Percentiles rank a stretch among this genome's conserved stretches.
These are phyloP conservation scores for Drosophila recens DNA, from an alignment of 2,888 invertebrate species.

Conservation along the genomic window DNA sequence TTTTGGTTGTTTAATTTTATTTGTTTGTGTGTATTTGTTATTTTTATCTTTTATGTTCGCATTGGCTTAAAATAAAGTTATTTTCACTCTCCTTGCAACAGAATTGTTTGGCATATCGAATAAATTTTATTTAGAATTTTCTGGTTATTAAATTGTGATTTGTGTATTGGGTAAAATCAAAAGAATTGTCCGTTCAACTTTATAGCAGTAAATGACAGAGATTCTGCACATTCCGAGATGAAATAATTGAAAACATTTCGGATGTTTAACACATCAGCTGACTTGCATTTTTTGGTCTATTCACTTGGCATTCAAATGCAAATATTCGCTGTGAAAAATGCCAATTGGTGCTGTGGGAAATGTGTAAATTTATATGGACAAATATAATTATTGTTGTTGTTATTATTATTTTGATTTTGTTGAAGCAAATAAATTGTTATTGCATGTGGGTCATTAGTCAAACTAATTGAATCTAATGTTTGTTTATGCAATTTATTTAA, in stretches of 20 bases:
- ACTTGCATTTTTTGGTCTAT: slow-evolving; percentile 22
- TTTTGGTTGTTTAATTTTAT: background rate
- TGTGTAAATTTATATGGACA: background rate
- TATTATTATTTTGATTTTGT: slow-evolving; percentile 33
- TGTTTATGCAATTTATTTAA: slow-evolving; percentile 51
- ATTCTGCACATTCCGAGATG: background rate
- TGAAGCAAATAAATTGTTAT: slow-evolving; percentile 51
- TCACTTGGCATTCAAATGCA: slow-evolving; percentile 8
- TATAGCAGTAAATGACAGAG: background rate
- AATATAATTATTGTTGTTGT: slow-evolving; percentile 17
- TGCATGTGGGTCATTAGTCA: slow-evolving; percentile 67
- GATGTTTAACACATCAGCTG: slow-evolving; percentile 24
- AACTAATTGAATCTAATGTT: slow-evolving; percentile 70
- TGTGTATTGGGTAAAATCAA: slow-evolving; percentile 9
- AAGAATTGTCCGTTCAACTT: slow-evolving; percentile 3
- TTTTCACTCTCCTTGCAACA: background rate
- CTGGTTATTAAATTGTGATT: slow-evolving; percentile 46
- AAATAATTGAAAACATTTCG: slow-evolving; percentile 35
- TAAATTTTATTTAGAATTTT: slow-evolving; percentile 48
- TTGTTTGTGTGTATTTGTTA: background rate
- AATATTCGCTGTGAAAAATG: slow-evolving; percentile 26
- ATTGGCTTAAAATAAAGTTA: background rate
- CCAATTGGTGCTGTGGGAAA: slow-evolving; percentile 66
- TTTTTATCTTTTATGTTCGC: background rate
- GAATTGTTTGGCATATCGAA: slow-evolving; percentile 34